Evolutionary conservation across 2,888 invertebrate species (phyloP), one percentile per base, ranked within the genome.

Genomic region (Terebella lapidaria): DNA sequence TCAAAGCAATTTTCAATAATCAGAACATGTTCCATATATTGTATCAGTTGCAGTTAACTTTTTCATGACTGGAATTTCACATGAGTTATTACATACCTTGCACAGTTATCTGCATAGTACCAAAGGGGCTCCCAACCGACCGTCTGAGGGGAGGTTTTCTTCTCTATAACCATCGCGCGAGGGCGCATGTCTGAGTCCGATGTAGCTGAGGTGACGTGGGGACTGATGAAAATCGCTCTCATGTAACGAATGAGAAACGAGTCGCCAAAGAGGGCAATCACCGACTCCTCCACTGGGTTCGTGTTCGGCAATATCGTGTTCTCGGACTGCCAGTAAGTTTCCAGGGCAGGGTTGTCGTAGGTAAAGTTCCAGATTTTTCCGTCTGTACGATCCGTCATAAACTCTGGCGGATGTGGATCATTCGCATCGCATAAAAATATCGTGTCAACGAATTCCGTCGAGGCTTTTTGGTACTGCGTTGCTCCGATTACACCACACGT

Each of bases 281-380:
- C 60, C 3, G 42, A 57, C 45, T 63, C 45, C 15, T 28, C 51
- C 2, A 42, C 42, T 0, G 63, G 47, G 5, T 25, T 30, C 0
- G 4, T 53, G 3, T 60, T 63, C 4, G 30, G 45, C 10, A 20
- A 30, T 0, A 67, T 57, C 2, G 66, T 57, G 35, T 59, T 66
- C 22, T 46, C 46, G 1, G 67, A 67, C 45, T 65, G 64, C 69
- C 69, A 69, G 35, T 64, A 67, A 15, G 67, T 66, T 20, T 45
- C 28, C 15, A 61, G 51, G 15, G 29, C 52, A 2, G 62, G 61
- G 27, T 56, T 57, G 29, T 62, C 54, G 35, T 47, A 60, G 3
- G 45, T 47, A 24, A 57, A 57, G 42, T 56, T 35, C 22, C 51
- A 26, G 2, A 61, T 55, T 20, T 53, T 60, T 25, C 46, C 49